Conservation (phyloP, 2,113 vertebrate species). For the Paracanthobrama guichenoti region DNA sequence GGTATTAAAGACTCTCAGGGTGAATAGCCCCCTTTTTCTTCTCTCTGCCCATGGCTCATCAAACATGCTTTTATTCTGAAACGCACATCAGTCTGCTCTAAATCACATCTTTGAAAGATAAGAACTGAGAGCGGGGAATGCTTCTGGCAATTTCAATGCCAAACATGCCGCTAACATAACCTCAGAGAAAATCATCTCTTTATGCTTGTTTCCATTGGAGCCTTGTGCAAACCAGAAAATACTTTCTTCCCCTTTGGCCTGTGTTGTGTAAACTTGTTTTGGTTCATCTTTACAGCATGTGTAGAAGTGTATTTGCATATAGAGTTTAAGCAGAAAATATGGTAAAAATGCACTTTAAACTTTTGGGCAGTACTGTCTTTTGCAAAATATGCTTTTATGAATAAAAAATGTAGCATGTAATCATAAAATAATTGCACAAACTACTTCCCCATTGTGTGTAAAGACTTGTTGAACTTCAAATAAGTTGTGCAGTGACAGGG, state of each 20-base stretch:
- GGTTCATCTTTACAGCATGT: neutral
- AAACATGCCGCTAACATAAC: neutral
- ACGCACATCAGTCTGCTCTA: constrained; percentile 9
- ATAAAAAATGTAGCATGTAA: neutral
- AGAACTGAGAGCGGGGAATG: neutral
- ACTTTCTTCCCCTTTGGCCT: neutral
- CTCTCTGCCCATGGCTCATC: neutral
- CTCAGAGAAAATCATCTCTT: constrained; percentile 7
- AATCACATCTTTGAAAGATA: constrained; percentile 9
- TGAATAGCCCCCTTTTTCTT: neutral
- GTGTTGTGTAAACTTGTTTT: neutral
- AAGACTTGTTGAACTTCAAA: neutral
- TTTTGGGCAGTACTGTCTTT: neutral
- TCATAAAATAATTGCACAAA: neutral
- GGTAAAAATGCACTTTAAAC: neutral
- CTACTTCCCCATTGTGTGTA: neutral
- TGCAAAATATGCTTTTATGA: neutral
- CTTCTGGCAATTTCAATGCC: neutral
- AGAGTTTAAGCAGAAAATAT: neutral
- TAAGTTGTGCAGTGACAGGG: neutral
- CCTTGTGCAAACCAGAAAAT: neutral
- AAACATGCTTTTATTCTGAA: constrained; percentile 6
- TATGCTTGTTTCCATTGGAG: neutral
- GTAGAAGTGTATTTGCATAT: neutral
- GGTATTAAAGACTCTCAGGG: neutral